phyloP scores from a whole-genome alignment of 1,140 invertebrate species.

The Patella vulgata region DNA sequence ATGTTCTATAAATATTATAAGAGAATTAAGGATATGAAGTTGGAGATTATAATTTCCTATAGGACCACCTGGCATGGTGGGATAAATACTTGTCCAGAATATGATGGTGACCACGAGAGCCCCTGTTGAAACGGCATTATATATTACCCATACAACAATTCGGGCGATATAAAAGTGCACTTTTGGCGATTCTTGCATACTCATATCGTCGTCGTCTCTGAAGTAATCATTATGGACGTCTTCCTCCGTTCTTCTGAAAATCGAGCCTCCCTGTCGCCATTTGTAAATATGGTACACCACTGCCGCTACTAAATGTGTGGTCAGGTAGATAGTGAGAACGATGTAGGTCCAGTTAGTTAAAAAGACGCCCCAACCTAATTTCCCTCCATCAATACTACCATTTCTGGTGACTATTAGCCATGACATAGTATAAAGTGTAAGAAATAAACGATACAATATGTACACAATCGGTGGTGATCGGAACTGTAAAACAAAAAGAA shows the following conservation, averaged over 20 bases:
- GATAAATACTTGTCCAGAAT: constrained; percentile 47
- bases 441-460: constrained; percentile 30
- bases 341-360: constrained; percentile 56
- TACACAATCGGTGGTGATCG: constrained; percentile 23
- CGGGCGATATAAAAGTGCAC: constrained; percentile 1
- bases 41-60: constrained; percentile 37
- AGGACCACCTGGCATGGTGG: constrained; percentile 1
- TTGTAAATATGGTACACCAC: constrained; percentile 7
- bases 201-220: too few relatives aligned
- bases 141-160: constrained; percentile 51
- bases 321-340: constrained; percentile 43
- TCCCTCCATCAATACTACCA: not conserved
- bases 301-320: constrained; percentile 32
- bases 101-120: constrained; percentile 48
- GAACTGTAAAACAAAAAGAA: constrained; percentile 32
- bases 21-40: constrained; percentile 46
- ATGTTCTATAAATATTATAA: constrained; percentile 49
- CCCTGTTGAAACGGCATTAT: constrained; percentile 30
- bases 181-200: too few relatives aligned
- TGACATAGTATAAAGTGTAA: constrained; percentile 20
- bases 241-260: too few relatives aligned
- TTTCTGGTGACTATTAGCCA: constrained; percentile 18
- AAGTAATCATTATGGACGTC: too few relatives aligned
- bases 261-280: too few relatives aligned
- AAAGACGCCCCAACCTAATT: constrained; percentile 35